Evolutionary conservation across 2,888 invertebrate genomes (phyloP).

Genomic region (Hypsopygia costalis): DNA sequence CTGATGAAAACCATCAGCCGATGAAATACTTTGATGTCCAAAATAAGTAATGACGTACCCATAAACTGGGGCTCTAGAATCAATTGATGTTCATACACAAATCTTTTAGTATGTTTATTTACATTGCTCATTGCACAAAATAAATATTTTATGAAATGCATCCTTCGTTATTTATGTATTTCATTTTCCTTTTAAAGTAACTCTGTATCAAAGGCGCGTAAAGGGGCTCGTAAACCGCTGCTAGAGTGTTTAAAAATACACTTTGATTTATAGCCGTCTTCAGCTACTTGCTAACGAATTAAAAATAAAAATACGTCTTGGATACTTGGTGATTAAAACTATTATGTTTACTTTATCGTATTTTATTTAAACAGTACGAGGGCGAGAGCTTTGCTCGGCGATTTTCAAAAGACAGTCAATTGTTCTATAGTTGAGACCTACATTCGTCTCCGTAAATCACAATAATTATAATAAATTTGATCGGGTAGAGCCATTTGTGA

Average conservation of each 20-base stretch:
- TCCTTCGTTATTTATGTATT: slow-evolving; percentile 2
- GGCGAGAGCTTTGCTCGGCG: too few relatives aligned
- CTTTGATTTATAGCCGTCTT: slow-evolving; percentile 38
- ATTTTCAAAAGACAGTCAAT: too few relatives aligned
- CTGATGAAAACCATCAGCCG: slow-evolving; percentile 47
- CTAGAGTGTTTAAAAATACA: slow-evolving; percentile 46
- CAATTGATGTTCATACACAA: slow-evolving; percentile 3
- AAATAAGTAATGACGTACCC: slow-evolving; percentile 23
- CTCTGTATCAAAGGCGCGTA: slow-evolving; percentile 20
- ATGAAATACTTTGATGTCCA: slow-evolving; percentile 51
- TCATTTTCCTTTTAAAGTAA: slow-evolving; percentile 11
- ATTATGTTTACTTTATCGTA: too few relatives aligned
- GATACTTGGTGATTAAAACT: too few relatives aligned
- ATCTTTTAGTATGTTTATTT: neutral
- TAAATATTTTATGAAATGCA: slow-evolving; percentile 10
- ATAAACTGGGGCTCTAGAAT: slow-evolving; percentile 18
- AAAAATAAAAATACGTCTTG: neutral
- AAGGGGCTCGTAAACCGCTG: slow-evolving; percentile 34
- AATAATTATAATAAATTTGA: too few relatives aligned
- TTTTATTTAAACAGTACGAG: too few relatives aligned
- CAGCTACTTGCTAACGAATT: slow-evolving; percentile 20
- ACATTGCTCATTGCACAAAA: slow-evolving; percentile 7
- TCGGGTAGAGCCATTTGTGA: too few relatives aligned
- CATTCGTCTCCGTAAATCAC: too few relatives aligned
- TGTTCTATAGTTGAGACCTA: too few relatives aligned